Evolutionary conservation across 2,113 vertebrate species (phyloP).

Genomic region (Trichechus manatus): DNA sequence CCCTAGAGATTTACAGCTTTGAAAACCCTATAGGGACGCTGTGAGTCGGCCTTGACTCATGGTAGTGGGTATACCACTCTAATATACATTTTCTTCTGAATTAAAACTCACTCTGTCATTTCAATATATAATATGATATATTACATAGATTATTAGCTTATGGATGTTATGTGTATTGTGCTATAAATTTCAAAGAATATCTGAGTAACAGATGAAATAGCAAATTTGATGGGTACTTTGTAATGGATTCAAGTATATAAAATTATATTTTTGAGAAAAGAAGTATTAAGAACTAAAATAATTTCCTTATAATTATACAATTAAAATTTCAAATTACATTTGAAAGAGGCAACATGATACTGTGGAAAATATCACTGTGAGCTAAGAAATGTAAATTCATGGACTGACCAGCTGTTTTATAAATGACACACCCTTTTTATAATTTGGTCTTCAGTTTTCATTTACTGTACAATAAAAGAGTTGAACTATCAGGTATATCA

Average conservation of each 20-base stretch:
- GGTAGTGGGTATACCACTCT: background rate
- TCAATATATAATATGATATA: background rate
- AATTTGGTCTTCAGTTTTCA: background rate
- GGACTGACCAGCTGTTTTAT: background rate
- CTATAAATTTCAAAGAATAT: background rate
- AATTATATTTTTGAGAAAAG: background rate
- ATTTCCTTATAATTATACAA: background rate
- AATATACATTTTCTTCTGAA: background rate
- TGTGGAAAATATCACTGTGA: background rate
- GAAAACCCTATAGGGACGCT: no score
- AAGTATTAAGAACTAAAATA: background rate
- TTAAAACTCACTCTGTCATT: slow-evolving; percentile 2
- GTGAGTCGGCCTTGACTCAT: background rate
- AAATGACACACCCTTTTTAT: background rate
- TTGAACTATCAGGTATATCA: background rate
- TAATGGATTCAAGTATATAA: background rate
- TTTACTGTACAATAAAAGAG: background rate
- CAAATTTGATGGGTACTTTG: background rate
- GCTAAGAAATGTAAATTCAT: background rate
- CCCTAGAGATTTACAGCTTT: no score
- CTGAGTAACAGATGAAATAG: background rate
- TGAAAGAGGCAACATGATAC: background rate
- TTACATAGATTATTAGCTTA: background rate
- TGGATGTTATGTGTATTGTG: background rate
- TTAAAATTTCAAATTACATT: background rate